Base-by-base conservation (phyloP, 2,113 vertebrate species). In the Phrynosoma platyrhinos region DNA sequence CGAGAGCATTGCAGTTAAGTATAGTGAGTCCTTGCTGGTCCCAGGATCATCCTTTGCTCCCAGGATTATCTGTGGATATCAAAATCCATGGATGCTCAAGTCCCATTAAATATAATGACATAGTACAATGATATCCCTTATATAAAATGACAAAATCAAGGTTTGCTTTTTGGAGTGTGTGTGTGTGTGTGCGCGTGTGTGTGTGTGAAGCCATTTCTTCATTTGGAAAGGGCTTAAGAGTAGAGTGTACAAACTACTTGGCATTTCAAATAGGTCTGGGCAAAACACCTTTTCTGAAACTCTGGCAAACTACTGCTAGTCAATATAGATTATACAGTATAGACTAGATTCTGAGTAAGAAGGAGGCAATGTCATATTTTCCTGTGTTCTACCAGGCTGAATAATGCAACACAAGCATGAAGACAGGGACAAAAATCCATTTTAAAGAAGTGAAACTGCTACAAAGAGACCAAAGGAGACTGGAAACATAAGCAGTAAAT, bases 401-500 rank as follows among this genome's bases (percentile, higher is more conserved):
- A 76, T 13, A 36, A n/a, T 9, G 18, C 40, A n/a, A 14, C 36
- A 77, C 13, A 77, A 25, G 21, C 53, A 68, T 52, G 32, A 74
- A 25, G 30, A 68, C 42, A 42, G 9, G 71, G 58, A n/a, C 20
- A 82, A 82, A 82, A 77, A 25, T 75, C 69, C 71, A 32, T 68
- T 84, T 79, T 68, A 53, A 62, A 75, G 78, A 58, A 84, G 40
- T 68, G 25, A 84, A 75, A 10, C 58, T 71, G 16, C 25, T 82
- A 58, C 71, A 25, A 53, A 53, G 1, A 83, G 78, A 32, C 20
- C 16, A 14, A 62, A 27, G 32, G 32, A n/a, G 58, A 9, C 55
- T 77, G 53, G 77, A 62, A 85, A 25, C 62, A 69, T 68, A 82
- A 36, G 58, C 62, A 68, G 53, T 62, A 77, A 86, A 89, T 86